Evolutionary conservation across 2,888 invertebrate species (phyloP), one percentile per base, ranked within the genome.

Genomic region (Strigamia crassipes): DNA sequence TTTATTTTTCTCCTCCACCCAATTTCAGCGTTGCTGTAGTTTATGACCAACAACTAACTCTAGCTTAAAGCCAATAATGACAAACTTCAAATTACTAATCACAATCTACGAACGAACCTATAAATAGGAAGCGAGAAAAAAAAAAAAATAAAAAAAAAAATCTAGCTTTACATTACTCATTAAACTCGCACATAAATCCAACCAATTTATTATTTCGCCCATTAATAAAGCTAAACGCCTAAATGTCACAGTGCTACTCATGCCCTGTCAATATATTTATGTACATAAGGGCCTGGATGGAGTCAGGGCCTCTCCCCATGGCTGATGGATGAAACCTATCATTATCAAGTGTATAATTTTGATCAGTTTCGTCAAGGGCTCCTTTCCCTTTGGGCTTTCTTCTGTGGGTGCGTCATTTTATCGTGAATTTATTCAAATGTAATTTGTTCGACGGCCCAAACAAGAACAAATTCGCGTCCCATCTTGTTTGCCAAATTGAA

Each of bases 301-400:
- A 73, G 73, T 12, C 73, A 73, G 73, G 73, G 73, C 73, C 73
- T 73, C 73, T 73, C 73, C 73, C 73, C 18, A 56, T 73, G 73
- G 73, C 73, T 73, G 73, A 73, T 73, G 73, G 73, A 73, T 73
- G 73, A 73, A 73, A 73, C 73, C 73, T 73, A 73, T 73, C 73
- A 73, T 73, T 73, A 73, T 73, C 73, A 73, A 31, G 13, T 73
- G 73, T 73, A 73, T 73, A 73, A 73, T 73, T 73, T 73, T 73
- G 73, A 73, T 73, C 31, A 73, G 27, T 73, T 73, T 73, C 73
- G 73, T 73, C 9, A 73, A 73, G 73, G 73, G 73, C 23, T 23
- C 31, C 73, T 73, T 73, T 73, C 73, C 73, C 73, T 73, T 66
- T 73, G 73, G 73, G 73, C 73, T 73, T 73, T 73, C 73, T 73